Percentiles rank a stretch among this genome's conserved stretches.
Conservation (phyloP, 2,113 vertebrate species). For the Lota lota region DNA sequence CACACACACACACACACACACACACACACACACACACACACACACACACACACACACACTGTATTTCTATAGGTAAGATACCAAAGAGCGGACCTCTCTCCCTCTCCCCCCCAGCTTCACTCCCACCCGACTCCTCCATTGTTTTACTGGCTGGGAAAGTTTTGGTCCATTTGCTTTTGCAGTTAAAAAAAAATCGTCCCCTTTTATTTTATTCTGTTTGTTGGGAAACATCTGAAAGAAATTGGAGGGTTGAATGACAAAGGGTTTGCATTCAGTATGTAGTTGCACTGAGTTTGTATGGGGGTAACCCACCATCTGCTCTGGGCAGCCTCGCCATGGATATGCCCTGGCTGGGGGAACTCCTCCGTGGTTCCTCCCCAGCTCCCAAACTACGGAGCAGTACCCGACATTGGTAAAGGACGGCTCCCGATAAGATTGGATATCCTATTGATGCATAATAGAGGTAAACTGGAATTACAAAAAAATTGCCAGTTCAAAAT, state of each 20-base stretch:
- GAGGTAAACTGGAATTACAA: no score
- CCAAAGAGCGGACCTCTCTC: constrained; percentile 64
- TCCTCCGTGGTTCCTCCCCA: neutral
- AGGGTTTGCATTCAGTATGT: constrained; percentile 64
- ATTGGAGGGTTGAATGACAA: constrained; percentile 70
- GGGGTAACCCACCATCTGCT: constrained; percentile 14
- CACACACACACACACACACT: constrained; percentile 46
- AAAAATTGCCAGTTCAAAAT: no score
- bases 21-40: constrained; percentile 16
- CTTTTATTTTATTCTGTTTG: constrained; percentile 75
- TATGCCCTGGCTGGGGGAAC: constrained; percentile 53
- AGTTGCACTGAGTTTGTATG: constrained; percentile 57
- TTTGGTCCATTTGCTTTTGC: constrained; percentile 74
- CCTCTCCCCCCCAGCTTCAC: constrained; percentile 40
- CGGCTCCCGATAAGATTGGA: neutral
- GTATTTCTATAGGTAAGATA: constrained; percentile 76
- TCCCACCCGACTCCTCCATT: constrained; percentile 63
- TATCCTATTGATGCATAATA: neutral
- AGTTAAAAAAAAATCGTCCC: constrained; percentile 46
- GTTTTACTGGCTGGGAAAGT: constrained; percentile 71
- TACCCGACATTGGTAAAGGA: constrained; percentile 15
- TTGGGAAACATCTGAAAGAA: constrained; percentile 80
- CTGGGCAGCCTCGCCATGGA: constrained; percentile 40
- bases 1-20: constrained; percentile 5
- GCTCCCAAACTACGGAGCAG: neutral